Base-by-base conservation (phyloP, 2,113 vertebrate species). In the Prionailurus viverrinus region DNA sequence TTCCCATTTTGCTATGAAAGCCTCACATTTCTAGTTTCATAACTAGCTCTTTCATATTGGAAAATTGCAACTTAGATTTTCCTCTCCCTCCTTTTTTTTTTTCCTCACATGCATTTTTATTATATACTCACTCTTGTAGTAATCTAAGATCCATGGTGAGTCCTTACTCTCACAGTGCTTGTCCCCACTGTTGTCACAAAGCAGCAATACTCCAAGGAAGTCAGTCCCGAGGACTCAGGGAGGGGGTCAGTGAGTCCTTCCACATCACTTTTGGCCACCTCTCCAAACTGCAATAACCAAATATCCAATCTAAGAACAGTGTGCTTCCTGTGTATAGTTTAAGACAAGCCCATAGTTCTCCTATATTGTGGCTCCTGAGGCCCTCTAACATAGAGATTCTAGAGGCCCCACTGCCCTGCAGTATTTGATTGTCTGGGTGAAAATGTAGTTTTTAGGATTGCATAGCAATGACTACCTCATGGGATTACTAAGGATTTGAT, bases 1-100 rank as follows among this genome's bases (percentile, higher is more conserved):
- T 63, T 87, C 41, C 41, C 29, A 39, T 61, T 95, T 93, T 69
- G 48, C 65, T 79, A 1, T 63, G 86, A 66, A 94, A 95, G 94
- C 18, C 23, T 69, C 55, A 87, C 1, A 1, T 85, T 36, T 94
- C 45, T 95, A 79, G 45, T 88, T 76, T 88, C 29, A 39, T 3
- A 11, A 91, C 25, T 6, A 7, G 51, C 39, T 74, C 80, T 92
- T 85, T 90, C 58, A 82, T 88, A 14, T 14, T 74, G 45, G 41
- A 45, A 97, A 86, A 61, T 33, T 69, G 31, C 36, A 68, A 4
- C 69, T 94, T 78, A 81, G 41, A 25, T 53, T 63, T 88, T 16
- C 15, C 18, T 33, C 53, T 74, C 7, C 3, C 15, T 91, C 27
- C 31, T 15, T 89, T 71, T 29, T 23, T 29, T 23, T 80, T 27